Conservation (phyloP, 2,888 invertebrate species). For the Perdita meconis region DNA sequence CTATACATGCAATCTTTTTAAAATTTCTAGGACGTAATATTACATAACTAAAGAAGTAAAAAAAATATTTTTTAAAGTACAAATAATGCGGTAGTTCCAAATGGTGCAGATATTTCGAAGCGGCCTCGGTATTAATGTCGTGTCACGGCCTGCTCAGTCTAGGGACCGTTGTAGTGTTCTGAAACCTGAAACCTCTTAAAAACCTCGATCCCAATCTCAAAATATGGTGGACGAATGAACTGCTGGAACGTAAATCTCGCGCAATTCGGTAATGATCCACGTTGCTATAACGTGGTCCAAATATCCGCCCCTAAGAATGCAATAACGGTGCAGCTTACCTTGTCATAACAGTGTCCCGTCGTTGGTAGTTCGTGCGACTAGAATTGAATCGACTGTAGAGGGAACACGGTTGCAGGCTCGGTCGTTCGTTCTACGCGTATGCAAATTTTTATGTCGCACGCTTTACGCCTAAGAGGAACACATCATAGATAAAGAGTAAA, state of each 20-base stretch:
- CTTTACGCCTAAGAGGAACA: constrained; percentile 32
- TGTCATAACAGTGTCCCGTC: constrained; percentile 52
- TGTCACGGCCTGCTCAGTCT: too few species aligned
- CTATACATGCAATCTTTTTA: too few species aligned
- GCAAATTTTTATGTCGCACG: constrained; percentile 70
- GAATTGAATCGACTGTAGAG: constrained; percentile 47
- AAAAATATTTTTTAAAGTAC: too few species aligned
- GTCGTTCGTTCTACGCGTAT: constrained; percentile 68
- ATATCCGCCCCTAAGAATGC: constrained; percentile 63
- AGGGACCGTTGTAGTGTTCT: too few species aligned
- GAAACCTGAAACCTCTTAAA: too few species aligned
- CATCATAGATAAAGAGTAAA: constrained; percentile 30
- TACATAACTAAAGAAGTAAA: too few species aligned
- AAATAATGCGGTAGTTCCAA: too few species aligned
- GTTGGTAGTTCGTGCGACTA: constrained; percentile 16
- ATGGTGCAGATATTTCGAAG: too few species aligned
- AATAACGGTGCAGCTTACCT: constrained; percentile 53
- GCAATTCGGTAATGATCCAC: constrained; percentile 37
- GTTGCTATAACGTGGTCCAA: constrained; percentile 19
- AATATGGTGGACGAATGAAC: constrained; percentile 9
- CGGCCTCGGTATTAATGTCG: too few species aligned
- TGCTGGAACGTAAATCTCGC: not conserved
- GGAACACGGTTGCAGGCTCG: constrained; percentile 5
- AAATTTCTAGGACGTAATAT: too few species aligned
- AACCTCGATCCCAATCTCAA: too few species aligned